Evolutionary conservation across 1,140 invertebrate genomes (phyloP), one percentile per base, ranked within the genome.

Genomic region (Medauroidea extradentata): DNA sequence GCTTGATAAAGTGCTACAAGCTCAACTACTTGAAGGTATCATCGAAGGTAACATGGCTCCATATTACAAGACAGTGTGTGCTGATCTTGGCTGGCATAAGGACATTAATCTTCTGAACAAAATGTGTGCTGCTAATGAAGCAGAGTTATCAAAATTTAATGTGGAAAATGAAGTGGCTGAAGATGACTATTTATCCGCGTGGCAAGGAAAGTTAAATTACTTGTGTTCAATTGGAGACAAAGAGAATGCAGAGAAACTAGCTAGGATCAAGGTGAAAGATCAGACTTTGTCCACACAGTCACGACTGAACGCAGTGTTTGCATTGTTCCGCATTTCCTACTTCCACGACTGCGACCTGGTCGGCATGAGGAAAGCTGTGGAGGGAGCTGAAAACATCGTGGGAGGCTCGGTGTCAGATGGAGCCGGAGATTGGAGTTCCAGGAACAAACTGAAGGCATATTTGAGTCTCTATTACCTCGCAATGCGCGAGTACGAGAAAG

Each of bases 351-450:
- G 86, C 66, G 94, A 98, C 74, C 91, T 96, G 73, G 89, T 94
- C 76, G 81, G 94, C 23, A 93, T 96, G 59, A 93, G 88, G 23
- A 82, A 86, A 63, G 95, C 95, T 72, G 91, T 98, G 61, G 93
- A 95, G 57, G 96, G 96, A 74, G 95, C 94, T 7, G 43, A 19
- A 9, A 14, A 5, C 16, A 3, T 46, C 3, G 23, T 46, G 23
- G 43, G 5, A 9, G 43, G 43, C 43, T 11, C 38, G 9, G 38
- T 9, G n/a, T 9, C 9, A 11, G 94, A 98, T 76, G 94, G 98
- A 79, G 97, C 96, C 63, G 98, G 97, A 25, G 98, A 99, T 76
- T 99, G 98, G 98, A 94, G 99, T 69, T 85, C 96, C 50, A 84
- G 97, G 63, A 99, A 99, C 75, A 86, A 97, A 61, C 77, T 99